A percentile compares a stretch with the other conserved stretches of the same genome.
Conservation (phyloP, 2,797 vertebrate species). For the Eupleurogrammus muticus region DNA sequence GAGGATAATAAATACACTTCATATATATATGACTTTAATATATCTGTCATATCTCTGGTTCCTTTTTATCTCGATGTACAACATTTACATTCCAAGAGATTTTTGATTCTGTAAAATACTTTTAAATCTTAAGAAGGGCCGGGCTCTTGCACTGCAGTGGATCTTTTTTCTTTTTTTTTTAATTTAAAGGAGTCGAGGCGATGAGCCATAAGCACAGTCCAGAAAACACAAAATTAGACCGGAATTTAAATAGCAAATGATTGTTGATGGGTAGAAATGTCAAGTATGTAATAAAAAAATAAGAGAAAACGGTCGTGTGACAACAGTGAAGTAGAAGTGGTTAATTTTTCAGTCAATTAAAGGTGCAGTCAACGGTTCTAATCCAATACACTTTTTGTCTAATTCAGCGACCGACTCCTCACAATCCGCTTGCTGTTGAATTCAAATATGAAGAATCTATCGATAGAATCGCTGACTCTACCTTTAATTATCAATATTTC, state of each 20-base stretch:
- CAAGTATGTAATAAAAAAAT: slow-evolving; percentile 33
- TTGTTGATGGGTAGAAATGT: slow-evolving; percentile 38
- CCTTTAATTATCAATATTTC: background rate
- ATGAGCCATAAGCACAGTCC: slow-evolving; percentile 14
- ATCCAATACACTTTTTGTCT: no score
- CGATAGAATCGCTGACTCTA: no score
- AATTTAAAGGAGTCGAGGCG: slow-evolving; percentile 33
- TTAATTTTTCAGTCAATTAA: background rate
- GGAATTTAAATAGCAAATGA: slow-evolving; percentile 43
- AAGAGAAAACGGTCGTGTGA: background rate
- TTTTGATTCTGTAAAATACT: background rate
- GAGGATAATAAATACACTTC: background rate
- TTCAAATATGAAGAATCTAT: no score
- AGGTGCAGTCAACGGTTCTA: background rate
- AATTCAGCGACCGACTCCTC: no score
- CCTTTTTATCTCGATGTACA: background rate
- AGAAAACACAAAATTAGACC: slow-evolving; percentile 24
- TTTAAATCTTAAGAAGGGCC: slow-evolving; percentile 1
- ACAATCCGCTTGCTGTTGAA: no score
- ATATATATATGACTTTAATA: no score
- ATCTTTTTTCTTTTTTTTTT: slow-evolving; percentile 12
- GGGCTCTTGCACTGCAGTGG: background rate
- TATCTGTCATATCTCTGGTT: background rate
- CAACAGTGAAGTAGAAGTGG: slow-evolving; percentile 1
- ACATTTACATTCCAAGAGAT: no score